Evolutionary conservation across 2,113 vertebrate genomes (phyloP), one percentile per base, ranked within the genome.

Genomic region (Oncorhynchus gorbuscha): DNA sequence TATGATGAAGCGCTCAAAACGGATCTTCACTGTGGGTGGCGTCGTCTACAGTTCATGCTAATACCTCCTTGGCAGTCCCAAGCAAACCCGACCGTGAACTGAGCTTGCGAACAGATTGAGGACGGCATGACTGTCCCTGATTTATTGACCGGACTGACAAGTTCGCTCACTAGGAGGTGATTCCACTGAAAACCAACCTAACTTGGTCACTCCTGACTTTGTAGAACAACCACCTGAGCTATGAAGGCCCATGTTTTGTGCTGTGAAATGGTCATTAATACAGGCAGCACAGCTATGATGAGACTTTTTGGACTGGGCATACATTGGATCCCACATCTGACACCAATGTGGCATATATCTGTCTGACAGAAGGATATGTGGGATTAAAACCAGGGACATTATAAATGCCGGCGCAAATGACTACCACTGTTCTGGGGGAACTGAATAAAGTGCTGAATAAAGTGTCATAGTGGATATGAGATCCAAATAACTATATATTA

Each of bases 11-110:
- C 13, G 13, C 39, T 45, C 39, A 11, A 45, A 45, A 45, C 39
- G 39, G 14, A 51, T 66, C 35, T 71, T 64, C 39, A 7, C 69
- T 49, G 45, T 67, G 69, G 62, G 69, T 30, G 73, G 55, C 65
- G 32, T 13, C 14, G 69, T 58, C 69, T 76, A 69, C 11, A 45
- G 61, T 72, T 72, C 51, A 71, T 80, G 74, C 55, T 55, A 49
- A 71, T 66, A 22, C 39, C 24, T 55, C n/a, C 3, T 32, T 24
- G 35, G 45, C 73, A 45, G 20, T 71, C 69, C 14, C 66, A 79
- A 66, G 74, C 28, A 64, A 79, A 75, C 69, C 61, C 24, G 12
- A 35, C 62, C 49, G 48, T 70, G 69, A 62, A 18, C 22, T n/a
- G 55, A 61, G 55, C 26, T 8, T 12, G 55, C 11, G 9, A 35